phyloP scores from a whole-genome alignment of 2,797 vertebrate species.

The Acrossocheilus wenchowensis region DNA sequence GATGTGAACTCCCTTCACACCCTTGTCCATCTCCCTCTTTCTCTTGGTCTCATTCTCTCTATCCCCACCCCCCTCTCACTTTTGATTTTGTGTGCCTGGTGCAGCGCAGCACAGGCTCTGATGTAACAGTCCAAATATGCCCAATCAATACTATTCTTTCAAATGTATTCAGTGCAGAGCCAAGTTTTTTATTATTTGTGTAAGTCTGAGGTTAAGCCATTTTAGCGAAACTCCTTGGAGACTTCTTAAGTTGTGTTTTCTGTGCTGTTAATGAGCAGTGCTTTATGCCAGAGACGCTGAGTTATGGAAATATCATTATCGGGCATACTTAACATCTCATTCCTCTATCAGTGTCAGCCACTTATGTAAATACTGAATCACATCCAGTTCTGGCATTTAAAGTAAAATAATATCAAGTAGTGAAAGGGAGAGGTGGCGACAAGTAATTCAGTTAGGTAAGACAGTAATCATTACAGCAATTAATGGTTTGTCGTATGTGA shows the following conservation, averaged over 20 bases:
- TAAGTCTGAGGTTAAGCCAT: slow-evolving; percentile 14
- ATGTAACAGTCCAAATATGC: slow-evolving; percentile 37
- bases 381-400: background rate
- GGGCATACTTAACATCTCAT: slow-evolving; percentile 21
- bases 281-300: slow-evolving; percentile 16
- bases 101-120: slow-evolving; percentile 45
- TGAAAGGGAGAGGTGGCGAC: background rate
- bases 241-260: slow-evolving; percentile 39
- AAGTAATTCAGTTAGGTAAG: background rate
- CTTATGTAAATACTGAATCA: slow-evolving; percentile 13
- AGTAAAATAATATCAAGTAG: background rate
- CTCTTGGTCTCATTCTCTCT: background rate
- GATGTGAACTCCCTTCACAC: slow-evolving; percentile 84
- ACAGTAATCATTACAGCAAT: background rate
- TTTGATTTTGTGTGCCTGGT: slow-evolving; percentile 51
- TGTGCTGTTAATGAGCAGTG: slow-evolving; percentile 27
- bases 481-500: background rate
- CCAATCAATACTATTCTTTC: slow-evolving; percentile 30
- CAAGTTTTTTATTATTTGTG: slow-evolving; percentile 42
- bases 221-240: slow-evolving; percentile 27
- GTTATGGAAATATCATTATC: slow-evolving; percentile 45
- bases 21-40: slow-evolving; percentile 67
- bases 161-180: slow-evolving; percentile 7
- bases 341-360: slow-evolving; percentile 12
- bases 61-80: slow-evolving; percentile 26